Conservation (phyloP, 2,888 invertebrate species). For the Callinectes sapidus region DNA sequence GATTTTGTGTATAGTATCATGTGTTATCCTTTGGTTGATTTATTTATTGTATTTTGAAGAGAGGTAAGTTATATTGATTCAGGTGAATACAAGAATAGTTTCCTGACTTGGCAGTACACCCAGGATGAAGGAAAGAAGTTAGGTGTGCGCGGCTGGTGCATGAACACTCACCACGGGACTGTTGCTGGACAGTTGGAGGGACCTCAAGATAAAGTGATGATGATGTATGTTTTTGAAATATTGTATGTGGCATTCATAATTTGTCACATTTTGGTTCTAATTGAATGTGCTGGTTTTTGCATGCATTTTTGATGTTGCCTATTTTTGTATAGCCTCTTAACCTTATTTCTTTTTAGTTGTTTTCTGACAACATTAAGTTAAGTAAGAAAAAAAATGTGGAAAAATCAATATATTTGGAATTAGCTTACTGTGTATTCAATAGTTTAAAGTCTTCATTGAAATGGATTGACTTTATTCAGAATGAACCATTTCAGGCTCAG, state of each 20-base stretch:
- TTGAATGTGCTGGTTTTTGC: neutral
- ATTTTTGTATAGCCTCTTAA: neutral
- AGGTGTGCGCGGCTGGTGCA: conserved; percentile 83
- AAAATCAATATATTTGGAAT: neutral
- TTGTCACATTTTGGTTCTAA: neutral
- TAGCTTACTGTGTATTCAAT: neutral
- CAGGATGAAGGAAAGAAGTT: conserved; percentile 80
- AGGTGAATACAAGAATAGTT: conserved; percentile 6
- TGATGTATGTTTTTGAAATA: conserved; percentile 78
- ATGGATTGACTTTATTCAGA: neutral
- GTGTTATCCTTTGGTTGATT: neutral
- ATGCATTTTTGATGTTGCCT: neutral
- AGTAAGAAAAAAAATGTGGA: too few relatives aligned
- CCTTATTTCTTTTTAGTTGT: neutral
- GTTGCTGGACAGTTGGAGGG: conserved; percentile 84
- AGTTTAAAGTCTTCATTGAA: neutral
- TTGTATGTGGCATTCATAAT: neutral
- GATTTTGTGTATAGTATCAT: neutral
- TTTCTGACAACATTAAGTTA: neutral
- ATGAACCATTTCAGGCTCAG: neutral
- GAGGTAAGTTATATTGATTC: neutral
- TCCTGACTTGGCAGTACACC: conserved; percentile 79
- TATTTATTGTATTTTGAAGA: neutral
- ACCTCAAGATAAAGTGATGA: conserved; percentile 79
- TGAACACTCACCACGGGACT: conserved; percentile 83